A percentile compares a stretch with the other conserved stretches of the same genome.
phyloP scores from a whole-genome alignment of 2,888 invertebrate genomes.

The Drosophila birchii region DNA sequence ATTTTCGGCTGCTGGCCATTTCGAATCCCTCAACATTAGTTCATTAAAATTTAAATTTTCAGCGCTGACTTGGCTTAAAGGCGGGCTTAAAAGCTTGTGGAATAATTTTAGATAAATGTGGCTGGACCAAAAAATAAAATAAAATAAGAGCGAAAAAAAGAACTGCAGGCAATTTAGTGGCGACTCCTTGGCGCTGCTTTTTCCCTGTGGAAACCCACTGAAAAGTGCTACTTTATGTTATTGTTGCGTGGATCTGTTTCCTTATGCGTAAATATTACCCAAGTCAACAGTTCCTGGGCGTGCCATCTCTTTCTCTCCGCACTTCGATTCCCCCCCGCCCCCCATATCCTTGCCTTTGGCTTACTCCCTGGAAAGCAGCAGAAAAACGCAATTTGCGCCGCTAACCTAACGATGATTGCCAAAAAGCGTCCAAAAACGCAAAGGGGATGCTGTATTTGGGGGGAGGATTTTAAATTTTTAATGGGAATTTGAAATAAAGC shows the following conservation, averaged over 20 bases:
- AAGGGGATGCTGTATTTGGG: slow-evolving; percentile 32
- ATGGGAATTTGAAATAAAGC: slow-evolving; percentile 79
- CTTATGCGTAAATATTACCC: slow-evolving; percentile 73
- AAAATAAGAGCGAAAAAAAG: background rate
- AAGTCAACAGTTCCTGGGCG: slow-evolving; percentile 29
- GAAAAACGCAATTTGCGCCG: slow-evolving; percentile 73
- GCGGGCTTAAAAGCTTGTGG: slow-evolving; percentile 38
- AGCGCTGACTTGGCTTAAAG: slow-evolving; percentile 42
- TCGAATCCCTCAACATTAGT: slow-evolving; percentile 45
- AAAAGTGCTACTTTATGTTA: slow-evolving; percentile 52
- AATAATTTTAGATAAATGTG: slow-evolving; percentile 49
- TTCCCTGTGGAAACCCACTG: background rate
- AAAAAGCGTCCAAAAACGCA: slow-evolving; percentile 43
- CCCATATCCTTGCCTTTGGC: slow-evolving; percentile 1
- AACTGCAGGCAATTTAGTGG: slow-evolving; percentile 45
- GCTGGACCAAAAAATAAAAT: slow-evolving; percentile 2
- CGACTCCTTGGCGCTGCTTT: slow-evolving; percentile 11
- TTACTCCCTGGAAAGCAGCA: slow-evolving; percentile 25
- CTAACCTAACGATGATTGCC: slow-evolving; percentile 80
- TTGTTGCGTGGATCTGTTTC: slow-evolving; percentile 52
- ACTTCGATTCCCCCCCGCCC: slow-evolving; percentile 64
- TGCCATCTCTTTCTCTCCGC: slow-evolving; percentile 45
- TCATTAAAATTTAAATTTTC: slow-evolving; percentile 54
- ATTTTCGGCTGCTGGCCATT: slow-evolving; percentile 13
- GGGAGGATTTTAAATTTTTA: slow-evolving; percentile 77